phyloP scores from a whole-genome alignment of 2,888 invertebrate genomes.

The Machimus rusticus region DNA sequence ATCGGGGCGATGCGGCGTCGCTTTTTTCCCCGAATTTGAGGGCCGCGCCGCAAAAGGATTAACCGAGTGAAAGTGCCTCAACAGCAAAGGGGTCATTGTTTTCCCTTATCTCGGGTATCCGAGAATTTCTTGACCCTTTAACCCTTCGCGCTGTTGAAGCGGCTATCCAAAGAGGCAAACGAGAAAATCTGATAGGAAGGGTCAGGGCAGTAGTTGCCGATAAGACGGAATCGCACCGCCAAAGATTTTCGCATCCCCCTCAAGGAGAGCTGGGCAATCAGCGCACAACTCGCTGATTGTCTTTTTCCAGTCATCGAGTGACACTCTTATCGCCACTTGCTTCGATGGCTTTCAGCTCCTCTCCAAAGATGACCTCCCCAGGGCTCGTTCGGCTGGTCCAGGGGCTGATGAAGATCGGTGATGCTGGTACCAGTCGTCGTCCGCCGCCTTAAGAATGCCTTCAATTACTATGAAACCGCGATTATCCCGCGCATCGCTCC shows the following conservation, averaged over 20 bases:
- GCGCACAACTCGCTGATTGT: slow-evolving; percentile 26
- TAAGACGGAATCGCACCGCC: not conserved
- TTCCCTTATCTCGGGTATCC: slow-evolving; percentile 6
- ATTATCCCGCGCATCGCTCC: not conserved
- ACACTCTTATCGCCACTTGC: slow-evolving; percentile 38
- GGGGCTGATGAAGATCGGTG: slow-evolving; percentile 26
- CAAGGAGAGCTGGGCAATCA: not conserved
- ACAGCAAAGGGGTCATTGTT: slow-evolving; percentile 24
- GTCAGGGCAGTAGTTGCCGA: slow-evolving; percentile 13
- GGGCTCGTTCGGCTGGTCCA: not conserved
- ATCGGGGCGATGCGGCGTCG: not conserved
- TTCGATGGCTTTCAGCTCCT: not conserved
- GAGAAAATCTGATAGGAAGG: slow-evolving; percentile 11
- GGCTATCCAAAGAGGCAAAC: slow-evolving; percentile 10
- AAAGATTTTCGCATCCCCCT: slow-evolving; percentile 10
- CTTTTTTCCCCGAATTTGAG: not conserved
- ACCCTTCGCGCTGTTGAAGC: slow-evolving; percentile 5
- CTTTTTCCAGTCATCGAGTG: slow-evolving; percentile 41
- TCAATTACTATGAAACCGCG: slow-evolving; percentile 31
- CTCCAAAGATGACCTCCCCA: slow-evolving; percentile 10
- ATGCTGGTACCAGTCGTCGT: slow-evolving; percentile 39
- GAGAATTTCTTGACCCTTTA: slow-evolving; percentile 34
- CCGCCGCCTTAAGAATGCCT: not conserved
- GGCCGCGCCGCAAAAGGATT: not conserved
- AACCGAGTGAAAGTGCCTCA: not conserved